Percentiles rank a stretch among this genome's conserved stretches.
These are phyloP conservation scores for Ictalurus punctatus DNA, from an alignment of 2,113 vertebrate species.

Conservation along the genomic window DNA sequence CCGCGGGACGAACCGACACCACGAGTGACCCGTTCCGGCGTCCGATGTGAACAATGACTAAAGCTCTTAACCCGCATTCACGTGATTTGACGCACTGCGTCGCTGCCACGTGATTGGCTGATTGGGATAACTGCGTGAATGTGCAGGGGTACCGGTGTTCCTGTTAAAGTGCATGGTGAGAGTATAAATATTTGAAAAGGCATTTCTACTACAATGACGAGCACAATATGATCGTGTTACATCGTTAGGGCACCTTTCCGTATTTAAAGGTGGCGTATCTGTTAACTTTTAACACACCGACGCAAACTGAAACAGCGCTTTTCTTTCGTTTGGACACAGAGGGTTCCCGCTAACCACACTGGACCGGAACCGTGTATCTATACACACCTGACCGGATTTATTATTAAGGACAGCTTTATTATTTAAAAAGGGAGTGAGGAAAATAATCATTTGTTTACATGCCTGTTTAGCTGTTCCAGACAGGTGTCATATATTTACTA, in stretches of 20 bases:
- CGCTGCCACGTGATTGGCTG: not conserved
- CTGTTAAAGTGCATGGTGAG: not conserved
- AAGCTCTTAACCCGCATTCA: not conserved
- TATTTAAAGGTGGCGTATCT: not conserved
- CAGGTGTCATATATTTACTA: not conserved
- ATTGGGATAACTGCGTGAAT: not conserved
- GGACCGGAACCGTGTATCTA: not conserved
- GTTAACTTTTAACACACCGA: not conserved
- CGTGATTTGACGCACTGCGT: not conserved
- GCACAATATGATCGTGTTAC: not conserved
- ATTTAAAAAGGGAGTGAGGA: not conserved
- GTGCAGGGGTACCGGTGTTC: not conserved
- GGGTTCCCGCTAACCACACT: not conserved
- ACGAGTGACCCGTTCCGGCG: not conserved
- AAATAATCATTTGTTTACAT: constrained; percentile 11
- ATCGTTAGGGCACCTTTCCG: not conserved
- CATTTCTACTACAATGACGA: not conserved
- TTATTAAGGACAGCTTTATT: not conserved
- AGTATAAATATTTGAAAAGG: not conserved
- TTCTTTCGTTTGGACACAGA: not conserved
- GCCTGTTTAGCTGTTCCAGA: not conserved
- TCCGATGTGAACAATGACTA: not conserved
- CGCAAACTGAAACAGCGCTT: not conserved
- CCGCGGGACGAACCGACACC: not conserved
- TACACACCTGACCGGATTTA: not conserved